Percentiles rank a stretch among this genome's conserved stretches.
Evolutionary conservation across 2,797 vertebrate species (phyloP).

Genomic region (Furcifer pardalis): DNA sequence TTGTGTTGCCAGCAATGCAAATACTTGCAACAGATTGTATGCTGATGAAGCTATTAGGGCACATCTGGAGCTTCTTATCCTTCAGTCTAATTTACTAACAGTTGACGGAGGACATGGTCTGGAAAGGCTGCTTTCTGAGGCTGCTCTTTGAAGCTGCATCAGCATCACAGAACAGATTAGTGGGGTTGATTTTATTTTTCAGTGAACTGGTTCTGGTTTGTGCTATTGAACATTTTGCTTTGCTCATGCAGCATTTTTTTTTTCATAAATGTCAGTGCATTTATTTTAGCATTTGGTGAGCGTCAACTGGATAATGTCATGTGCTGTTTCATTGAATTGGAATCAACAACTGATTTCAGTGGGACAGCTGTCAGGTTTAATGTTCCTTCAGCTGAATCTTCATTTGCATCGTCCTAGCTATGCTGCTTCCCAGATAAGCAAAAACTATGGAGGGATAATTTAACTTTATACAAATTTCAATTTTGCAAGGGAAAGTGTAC

Average conservation of each 20-base stretch:
- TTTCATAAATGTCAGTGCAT: background rate
- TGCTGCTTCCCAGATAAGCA: background rate
- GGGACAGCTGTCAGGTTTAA: background rate
- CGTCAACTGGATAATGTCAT: background rate
- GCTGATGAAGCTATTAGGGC: background rate
- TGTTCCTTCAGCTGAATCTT: background rate
- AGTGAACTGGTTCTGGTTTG: background rate
- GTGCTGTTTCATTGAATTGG: background rate
- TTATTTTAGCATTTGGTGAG: background rate
- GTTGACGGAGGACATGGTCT: background rate
- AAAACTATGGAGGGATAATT: background rate
- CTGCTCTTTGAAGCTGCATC: background rate
- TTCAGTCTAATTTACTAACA: slow-evolving; percentile 25
- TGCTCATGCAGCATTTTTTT: background rate
- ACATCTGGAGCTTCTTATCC: slow-evolving; percentile 16
- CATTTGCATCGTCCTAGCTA: background rate
- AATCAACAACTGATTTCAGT: background rate
- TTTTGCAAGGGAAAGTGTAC: background rate
- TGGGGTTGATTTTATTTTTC: background rate
- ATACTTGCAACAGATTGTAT: background rate
- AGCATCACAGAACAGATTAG: background rate
- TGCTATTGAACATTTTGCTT: background rate
- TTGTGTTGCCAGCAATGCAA: background rate
- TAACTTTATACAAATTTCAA: background rate
- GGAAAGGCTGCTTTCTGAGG: background rate